Evolutionary conservation across 2,888 invertebrate genomes (phyloP).

Genomic region (Nemapogon koenigi): DNA sequence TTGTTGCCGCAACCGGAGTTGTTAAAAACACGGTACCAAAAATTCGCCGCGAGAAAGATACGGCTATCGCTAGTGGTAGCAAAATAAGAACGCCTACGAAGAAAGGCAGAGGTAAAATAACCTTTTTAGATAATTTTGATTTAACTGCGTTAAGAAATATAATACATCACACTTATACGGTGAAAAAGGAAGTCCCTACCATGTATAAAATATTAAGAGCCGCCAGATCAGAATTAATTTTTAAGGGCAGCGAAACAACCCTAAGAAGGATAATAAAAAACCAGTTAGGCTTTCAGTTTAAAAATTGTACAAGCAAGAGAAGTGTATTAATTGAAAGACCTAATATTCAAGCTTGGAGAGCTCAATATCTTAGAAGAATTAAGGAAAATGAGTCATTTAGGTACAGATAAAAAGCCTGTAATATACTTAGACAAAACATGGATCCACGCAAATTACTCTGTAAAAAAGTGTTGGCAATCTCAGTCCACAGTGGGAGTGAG

Average conservation of each 20-base stretch:
- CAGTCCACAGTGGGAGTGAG: slow-evolving; percentile 13
- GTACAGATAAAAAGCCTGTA: slow-evolving; percentile 12
- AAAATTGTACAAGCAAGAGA: slow-evolving; percentile 15
- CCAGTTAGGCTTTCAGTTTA: slow-evolving; percentile 39
- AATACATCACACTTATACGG: slow-evolving; percentile 40
- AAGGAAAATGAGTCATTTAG: slow-evolving; percentile 10
- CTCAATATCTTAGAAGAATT: slow-evolving; percentile 15
- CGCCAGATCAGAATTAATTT: slow-evolving; percentile 47
- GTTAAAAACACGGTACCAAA: too few species aligned
- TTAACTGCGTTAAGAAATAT: slow-evolving; percentile 47
- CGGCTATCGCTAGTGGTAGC: too few species aligned
- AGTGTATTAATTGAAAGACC: slow-evolving; percentile 16
- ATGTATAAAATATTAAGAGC: slow-evolving; percentile 49
- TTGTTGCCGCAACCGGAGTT: too few species aligned
- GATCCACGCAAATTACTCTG: slow-evolving; percentile 18
- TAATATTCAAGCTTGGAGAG: slow-evolving; percentile 17
- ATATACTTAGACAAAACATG: slow-evolving; percentile 17
- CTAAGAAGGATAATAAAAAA: slow-evolving; percentile 47
- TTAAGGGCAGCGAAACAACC: slow-evolving; percentile 49
- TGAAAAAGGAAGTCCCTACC: slow-evolving; percentile 50
- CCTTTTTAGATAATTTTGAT: slow-evolving; percentile 51
- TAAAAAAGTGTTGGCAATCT: slow-evolving; percentile 16
- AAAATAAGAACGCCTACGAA: slow-evolving; percentile 54
- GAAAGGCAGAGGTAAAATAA: slow-evolving; percentile 21
- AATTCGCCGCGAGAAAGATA: too few species aligned